These are phyloP conservation scores for Dipus sagitta DNA, from an alignment of 2,797 vertebrate species.

Conservation along the genomic window DNA sequence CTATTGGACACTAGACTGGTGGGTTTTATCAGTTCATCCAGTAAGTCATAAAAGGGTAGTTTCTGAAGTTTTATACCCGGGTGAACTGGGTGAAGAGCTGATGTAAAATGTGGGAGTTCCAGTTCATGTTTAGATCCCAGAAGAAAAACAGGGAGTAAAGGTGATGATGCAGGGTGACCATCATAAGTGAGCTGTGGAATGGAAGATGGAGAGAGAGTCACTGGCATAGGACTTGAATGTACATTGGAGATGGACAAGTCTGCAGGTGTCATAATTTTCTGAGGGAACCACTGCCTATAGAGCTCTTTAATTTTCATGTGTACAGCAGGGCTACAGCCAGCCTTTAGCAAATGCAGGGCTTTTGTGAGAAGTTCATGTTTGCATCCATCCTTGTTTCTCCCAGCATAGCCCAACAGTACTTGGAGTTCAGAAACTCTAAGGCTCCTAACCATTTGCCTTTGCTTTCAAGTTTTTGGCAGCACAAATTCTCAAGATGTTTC, in stretches of 20 bases:
- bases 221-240: conserved; percentile 94
- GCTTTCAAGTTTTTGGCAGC: too few relatives aligned
- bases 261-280: conserved; percentile 96
- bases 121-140: conserved; percentile 98
- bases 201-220: conserved; percentile 91
- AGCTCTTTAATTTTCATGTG: conserved; percentile 99
- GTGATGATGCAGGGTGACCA: conserved; percentile 91
- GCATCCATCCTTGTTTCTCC: conserved; percentile 98
- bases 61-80: conserved; percentile 98
- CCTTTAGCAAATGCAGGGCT: conserved; percentile 97
- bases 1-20: conserved; percentile 99
- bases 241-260: conserved; percentile 94
- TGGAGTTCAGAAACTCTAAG: conserved; percentile 99
- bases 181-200: conserved; percentile 95
- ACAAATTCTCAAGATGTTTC: too few relatives aligned
- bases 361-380: conserved; percentile 99
- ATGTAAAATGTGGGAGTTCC: conserved; percentile 94
- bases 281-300: conserved; percentile 96
- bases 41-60: conserved; percentile 97
- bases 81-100: conserved; percentile 96
- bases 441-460: conserved; percentile 99
- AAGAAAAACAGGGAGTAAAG: conserved; percentile 95
- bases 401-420: conserved; percentile 98
- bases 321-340: conserved; percentile 97
- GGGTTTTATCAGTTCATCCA: conserved; percentile 98